phyloP scores from a whole-genome alignment of 1,140 invertebrate species.

The Bombus fervidus region DNA sequence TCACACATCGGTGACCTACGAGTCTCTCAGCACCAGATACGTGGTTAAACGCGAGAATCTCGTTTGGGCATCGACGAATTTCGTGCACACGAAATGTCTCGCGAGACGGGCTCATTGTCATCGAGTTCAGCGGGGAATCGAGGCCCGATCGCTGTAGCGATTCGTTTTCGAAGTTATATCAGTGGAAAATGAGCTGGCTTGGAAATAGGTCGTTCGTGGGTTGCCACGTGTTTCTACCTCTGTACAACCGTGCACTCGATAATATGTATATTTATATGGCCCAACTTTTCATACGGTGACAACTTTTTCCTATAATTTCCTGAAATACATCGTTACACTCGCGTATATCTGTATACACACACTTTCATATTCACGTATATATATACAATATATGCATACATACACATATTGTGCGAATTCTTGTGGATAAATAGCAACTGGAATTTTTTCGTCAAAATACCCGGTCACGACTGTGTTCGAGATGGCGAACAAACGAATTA shows the following conservation, averaged over 20 bases:
- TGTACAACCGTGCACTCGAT: not conserved
- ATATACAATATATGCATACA: not conserved
- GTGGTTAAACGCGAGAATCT: not conserved
- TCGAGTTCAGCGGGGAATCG: too few relatives aligned
- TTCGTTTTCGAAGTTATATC: not conserved
- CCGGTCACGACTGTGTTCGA: not conserved
- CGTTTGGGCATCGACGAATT: not conserved
- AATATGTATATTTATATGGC: slow-evolving; percentile 12
- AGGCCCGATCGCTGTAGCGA: not conserved
- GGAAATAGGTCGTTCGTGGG: slow-evolving; percentile 9
- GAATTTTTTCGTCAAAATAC: not conserved
- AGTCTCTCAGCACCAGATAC: not conserved
- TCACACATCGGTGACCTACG: not conserved
- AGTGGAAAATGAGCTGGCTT: not conserved
- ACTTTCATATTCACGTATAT: too few relatives aligned
- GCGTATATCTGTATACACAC: too few relatives aligned
- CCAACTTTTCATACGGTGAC: not conserved
- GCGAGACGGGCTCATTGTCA: not conserved
- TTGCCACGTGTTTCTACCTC: slow-evolving; percentile 15
- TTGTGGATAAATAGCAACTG: not conserved
- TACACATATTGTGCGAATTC: not conserved
- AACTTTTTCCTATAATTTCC: slow-evolving; percentile 2
- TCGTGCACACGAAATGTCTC: not conserved
- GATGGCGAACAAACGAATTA: not conserved
- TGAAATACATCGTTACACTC: not conserved